Evolutionary conservation across 2,888 invertebrate species (phyloP).

Genomic region (Aporophyla nigra): DNA sequence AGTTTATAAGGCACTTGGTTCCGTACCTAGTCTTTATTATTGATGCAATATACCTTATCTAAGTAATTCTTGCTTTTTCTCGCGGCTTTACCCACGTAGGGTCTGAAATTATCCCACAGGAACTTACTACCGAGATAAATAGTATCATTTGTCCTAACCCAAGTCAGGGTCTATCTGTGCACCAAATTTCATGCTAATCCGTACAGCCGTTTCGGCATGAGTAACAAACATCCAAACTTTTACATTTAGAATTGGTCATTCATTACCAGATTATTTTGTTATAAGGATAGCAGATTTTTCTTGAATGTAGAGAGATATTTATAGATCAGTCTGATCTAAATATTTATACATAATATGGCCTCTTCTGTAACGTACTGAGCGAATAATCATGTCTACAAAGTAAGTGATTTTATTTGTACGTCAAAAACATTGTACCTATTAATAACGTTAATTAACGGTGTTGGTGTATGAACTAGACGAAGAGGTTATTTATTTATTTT

Average conservation of each 20-base stretch:
- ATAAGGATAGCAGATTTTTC: neutral
- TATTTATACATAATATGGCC: neutral
- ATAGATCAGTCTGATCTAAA: neutral
- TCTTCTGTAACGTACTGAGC: neutral
- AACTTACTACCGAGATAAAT: no score
- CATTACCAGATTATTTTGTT: no score
- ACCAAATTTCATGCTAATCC: no score
- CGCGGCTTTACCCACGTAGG: no score
- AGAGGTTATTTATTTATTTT: neutral
- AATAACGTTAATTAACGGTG: neutral
- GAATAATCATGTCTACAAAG: neutral
- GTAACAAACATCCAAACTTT: no score
- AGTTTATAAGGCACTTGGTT: neutral
- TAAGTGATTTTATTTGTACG: neutral
- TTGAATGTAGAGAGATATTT: neutral
- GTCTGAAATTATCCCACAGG: no score
- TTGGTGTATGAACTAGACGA: neutral
- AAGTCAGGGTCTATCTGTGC: no score
- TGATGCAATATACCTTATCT: neutral
- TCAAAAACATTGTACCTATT: neutral
- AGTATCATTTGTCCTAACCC: no score
- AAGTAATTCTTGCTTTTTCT: no score
- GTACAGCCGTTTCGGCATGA: no score
- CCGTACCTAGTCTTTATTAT: neutral
- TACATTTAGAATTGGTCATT: no score